Base-by-base conservation (phyloP, 1,140 invertebrate genomes). In the Trialeurodes vaporariorum region DNA sequence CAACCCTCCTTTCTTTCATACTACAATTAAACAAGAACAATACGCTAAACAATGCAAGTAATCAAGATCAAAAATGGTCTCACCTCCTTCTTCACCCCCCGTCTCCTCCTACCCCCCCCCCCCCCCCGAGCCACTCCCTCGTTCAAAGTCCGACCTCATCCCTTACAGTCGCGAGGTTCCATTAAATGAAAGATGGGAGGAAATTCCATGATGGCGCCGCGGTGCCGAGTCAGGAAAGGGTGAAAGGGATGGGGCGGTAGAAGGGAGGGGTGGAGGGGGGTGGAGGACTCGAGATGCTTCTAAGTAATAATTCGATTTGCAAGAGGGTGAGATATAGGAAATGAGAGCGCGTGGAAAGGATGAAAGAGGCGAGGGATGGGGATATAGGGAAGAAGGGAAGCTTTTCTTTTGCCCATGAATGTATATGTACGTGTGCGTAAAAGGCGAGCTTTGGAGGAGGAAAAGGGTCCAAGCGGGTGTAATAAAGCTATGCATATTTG, bases 261-360 rank as follows among this genome's bases (percentile, higher is more conserved):
- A n/a, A n/a, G n/a, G n/a, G n/a, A n/a, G n/a, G n/a, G n/a, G n/a
- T n/a, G n/a, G n/a, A n/a, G n/a, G n/a, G n/a, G n/a, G n/a, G n/a
- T n/a, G n/a, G n/a, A n/a, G n/a, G n/a, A n/a, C n/a, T n/a, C n/a
- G n/a, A n/a, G n/a, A n/a, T n/a, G n/a, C 17, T 49, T 49, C 34
- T 49, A 49, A 49, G 34, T 49, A 49, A 49, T 49, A 49, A 49
- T 49, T 49, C 34, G 34, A 49, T 49, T 49, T 49, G 34, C 34
- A 49, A 49, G 34, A 49, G 34, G 34, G 34, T 49, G 34, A 49
- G 34, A 9, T 49, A 49, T 5, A 49, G 5, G 34, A n/a, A n/a
- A n/a, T n/a, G n/a, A n/a, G n/a, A n/a, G n/a, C n/a, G n/a, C n/a
- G n/a, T n/a, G n/a, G n/a, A 5, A 17, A 49, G 34, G 34, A 17